A percentile compares a stretch with the other conserved stretches of the same genome.
Evolutionary conservation across 1,140 invertebrate genomes (phyloP).

Genomic region (Ganaspis sp.): DNA sequence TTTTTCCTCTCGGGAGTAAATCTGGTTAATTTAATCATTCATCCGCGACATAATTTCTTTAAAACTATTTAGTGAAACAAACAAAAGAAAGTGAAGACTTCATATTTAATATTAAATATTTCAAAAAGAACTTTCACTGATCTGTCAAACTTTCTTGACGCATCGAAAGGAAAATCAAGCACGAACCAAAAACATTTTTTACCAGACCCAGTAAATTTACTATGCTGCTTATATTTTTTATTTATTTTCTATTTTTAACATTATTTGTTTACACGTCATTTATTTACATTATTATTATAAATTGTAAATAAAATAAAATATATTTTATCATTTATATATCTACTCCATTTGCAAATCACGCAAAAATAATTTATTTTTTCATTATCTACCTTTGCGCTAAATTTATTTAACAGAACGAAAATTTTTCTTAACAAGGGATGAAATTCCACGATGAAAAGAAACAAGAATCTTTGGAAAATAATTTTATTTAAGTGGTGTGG

Average conservation of each 20-base stretch:
- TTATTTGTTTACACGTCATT: too few species aligned
- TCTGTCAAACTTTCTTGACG: background rate
- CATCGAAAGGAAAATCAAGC: background rate
- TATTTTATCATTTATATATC: too few species aligned
- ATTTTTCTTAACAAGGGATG: background rate
- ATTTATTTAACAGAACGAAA: background rate
- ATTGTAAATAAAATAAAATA: too few species aligned
- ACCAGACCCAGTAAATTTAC: too few species aligned
- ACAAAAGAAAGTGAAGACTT: background rate
- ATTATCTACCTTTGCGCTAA: too few species aligned
- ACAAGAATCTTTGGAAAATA: background rate
- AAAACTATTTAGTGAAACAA: background rate
- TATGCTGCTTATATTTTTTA: too few species aligned
- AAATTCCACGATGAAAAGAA: background rate
- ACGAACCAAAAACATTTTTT: too few species aligned
- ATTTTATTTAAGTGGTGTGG: background rate
- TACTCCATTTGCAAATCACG: too few species aligned
- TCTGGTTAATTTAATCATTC: background rate
- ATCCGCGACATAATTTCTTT: background rate
- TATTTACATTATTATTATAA: too few species aligned
- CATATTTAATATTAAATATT: background rate
- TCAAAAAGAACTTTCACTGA: background rate
- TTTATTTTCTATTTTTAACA: background rate
- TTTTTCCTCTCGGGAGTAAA: background rate
- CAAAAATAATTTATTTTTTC: too few species aligned